Conservation (phyloP, 2,113 vertebrate species). For the Gymnogyps californianus region DNA sequence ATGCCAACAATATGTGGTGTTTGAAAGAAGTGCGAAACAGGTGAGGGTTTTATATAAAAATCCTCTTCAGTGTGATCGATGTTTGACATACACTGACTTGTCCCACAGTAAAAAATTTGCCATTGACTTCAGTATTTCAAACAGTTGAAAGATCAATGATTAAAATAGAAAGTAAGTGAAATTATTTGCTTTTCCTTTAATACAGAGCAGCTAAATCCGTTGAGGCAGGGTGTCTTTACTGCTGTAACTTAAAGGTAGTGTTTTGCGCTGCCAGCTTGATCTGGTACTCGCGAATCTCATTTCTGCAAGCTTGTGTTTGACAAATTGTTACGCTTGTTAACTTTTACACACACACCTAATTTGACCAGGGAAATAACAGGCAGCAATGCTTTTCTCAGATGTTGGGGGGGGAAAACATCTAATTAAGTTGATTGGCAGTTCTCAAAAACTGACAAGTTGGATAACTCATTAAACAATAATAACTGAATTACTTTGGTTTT, state of each 20-base stretch:
- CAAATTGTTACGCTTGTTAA: neutral
- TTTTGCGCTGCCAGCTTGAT: neutral
- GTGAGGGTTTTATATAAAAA: conserved; percentile 65
- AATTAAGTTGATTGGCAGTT: conserved; percentile 13
- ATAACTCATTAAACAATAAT: neutral
- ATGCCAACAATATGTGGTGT: conserved; percentile 98
- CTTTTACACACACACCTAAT: neutral
- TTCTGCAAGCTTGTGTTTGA: neutral
- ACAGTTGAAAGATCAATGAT: neutral
- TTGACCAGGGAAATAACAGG: neutral
- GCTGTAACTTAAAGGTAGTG: neutral
- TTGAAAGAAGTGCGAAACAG: conserved; percentile 98
- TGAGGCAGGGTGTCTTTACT: neutral
- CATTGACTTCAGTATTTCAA: neutral
- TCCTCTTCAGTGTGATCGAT: neutral
- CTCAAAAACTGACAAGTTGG: neutral
- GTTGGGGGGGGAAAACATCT: neutral
- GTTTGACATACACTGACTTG: neutral
- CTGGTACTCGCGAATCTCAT: neutral
- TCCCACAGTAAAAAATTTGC: neutral
- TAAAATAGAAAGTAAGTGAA: neutral
- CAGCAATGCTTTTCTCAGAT: neutral
- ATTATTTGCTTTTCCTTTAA: neutral
- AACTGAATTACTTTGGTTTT: neutral
- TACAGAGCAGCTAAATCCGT: neutral